Evolutionary conservation across 1,140 invertebrate species (phyloP), one percentile per base, ranked within the genome.

Genomic region (Campoletis sonorensis): DNA sequence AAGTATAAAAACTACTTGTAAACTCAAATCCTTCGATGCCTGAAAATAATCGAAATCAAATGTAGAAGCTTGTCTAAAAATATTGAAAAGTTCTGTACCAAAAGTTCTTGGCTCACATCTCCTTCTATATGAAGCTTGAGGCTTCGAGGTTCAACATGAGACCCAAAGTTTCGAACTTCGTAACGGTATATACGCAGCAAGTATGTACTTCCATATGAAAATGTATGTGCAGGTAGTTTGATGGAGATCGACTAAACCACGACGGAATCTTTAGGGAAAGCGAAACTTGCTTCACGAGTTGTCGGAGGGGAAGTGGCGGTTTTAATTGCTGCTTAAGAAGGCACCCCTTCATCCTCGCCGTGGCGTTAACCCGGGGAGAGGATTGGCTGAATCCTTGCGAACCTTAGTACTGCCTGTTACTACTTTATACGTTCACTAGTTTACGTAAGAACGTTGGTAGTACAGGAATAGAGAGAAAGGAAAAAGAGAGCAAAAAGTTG

Each of bases 271-370:
- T n/a, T 1, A 67, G 40, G 18, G 26, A 15, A 30, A 68, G 64
- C 64, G 81, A 68, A 88, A 88, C 80, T 89, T 86, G 84, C 84
- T 87, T 84, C 82, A 81, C 84, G 83, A 87, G 85, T 88, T 87
- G 83, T 85, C 77, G 64, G 68, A 70, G 23, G 45, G 58, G 33
- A 26, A 71, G 16, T 26, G 51, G 84, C 83, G 88, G 86, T 88
- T 88, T 90, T 89, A 89, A 90, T 90, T 90, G 88, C 87, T 86
- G 86, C 84, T 88, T 85, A 88, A 88, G 86, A 21, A 73, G 45
- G 78, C 83, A 83, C 87, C 83, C 85, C 21, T 87, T 72, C 49
- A 58, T 75, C 23, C 72, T 75, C 72, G 23, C 30, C 84, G 84
- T 84, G 79, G 84, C 86, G 82, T 85, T 85, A 86, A 85, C 84